Base-by-base conservation (phyloP, 1,140 invertebrate species). In the Sesamia nonagrioides region DNA sequence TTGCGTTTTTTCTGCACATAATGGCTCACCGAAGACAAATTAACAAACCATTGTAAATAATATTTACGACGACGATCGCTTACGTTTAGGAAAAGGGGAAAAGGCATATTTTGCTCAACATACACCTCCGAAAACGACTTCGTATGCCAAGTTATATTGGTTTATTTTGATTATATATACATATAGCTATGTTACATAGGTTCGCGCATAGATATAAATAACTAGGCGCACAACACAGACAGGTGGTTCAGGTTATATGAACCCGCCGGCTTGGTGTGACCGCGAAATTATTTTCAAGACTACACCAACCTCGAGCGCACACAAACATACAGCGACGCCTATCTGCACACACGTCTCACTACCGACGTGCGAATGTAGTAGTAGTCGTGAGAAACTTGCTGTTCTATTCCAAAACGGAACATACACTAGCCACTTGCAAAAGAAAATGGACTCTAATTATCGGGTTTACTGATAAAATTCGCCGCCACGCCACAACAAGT, bases 271-370 rank as follows among this genome's bases (percentile, higher is more conserved):
- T 84, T 89, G 80, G 83, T 95, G 89, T 94, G 93, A 95, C 93
- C 93, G 93, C 93, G 93, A 95, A 95, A 95, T 95, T 91, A 95
- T 95, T 94, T 95, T 95, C 93, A 95, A 94, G 92, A 95, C 93
- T 95, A 95, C 92, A 92, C 89, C 91, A 92, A 90, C 93, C 91
- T 93, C 90, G 73, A 86, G 83, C 86, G 80, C 69, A 91, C 87
- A 48, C 91, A 90, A 85, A 90, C 88, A 77, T 33, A 66, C 50
- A 80, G 17, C 56, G n/a, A 18, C 52, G 60, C 71, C 48, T 85
- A 86, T 95, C 83, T 75, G 81, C 79, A 92, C 82, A 85, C 80
- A 68, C 86, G 91, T 92, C 92, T 94, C 92, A 88, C 91, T 92
- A 91, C 89, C 80, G 78, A 78, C 58, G 35, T 88, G 86, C 81